These are phyloP conservation scores for Syndactyla subalaris DNA, from an alignment of 2,797 vertebrate species.

Conservation along the genomic window DNA sequence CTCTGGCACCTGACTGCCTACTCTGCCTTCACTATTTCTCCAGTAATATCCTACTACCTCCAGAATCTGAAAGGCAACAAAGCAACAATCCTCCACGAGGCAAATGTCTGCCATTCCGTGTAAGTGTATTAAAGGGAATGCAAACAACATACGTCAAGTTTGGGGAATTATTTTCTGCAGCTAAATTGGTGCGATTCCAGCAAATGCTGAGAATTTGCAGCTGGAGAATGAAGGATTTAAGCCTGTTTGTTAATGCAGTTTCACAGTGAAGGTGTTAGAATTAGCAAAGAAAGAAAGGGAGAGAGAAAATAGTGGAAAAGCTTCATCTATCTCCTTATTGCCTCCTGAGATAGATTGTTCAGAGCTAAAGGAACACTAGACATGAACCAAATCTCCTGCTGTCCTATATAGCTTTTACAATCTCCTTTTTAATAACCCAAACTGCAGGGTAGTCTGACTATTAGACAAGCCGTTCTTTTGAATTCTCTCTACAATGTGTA, in stretches of 20 bases:
- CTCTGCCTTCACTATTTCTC: background rate
- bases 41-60: background rate
- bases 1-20: background rate
- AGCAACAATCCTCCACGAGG: background rate
- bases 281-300: constrained; percentile 62
- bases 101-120: background rate
- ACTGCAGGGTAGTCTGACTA: constrained; percentile 65
- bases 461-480: constrained; percentile 59
- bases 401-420: constrained; percentile 73
- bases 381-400: constrained; percentile 71
- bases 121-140: background rate
- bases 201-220: background rate
- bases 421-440: constrained; percentile 73
- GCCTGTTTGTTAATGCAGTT: constrained; percentile 67
- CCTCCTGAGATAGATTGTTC: constrained; percentile 71
- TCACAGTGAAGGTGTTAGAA: constrained; percentile 66
- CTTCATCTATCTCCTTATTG: constrained; percentile 75
- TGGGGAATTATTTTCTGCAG: constrained; percentile 13
- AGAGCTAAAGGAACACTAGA: constrained; percentile 67
- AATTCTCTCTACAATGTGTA: constrained; percentile 62
- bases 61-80: background rate
- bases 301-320: constrained; percentile 60
- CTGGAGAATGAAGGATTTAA: constrained; percentile 22
- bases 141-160: background rate
- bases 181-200: background rate